Percentiles rank a stretch among this genome's conserved stretches.
Conservation (phyloP, 1,140 invertebrate species). For the Ericerus pela region DNA sequence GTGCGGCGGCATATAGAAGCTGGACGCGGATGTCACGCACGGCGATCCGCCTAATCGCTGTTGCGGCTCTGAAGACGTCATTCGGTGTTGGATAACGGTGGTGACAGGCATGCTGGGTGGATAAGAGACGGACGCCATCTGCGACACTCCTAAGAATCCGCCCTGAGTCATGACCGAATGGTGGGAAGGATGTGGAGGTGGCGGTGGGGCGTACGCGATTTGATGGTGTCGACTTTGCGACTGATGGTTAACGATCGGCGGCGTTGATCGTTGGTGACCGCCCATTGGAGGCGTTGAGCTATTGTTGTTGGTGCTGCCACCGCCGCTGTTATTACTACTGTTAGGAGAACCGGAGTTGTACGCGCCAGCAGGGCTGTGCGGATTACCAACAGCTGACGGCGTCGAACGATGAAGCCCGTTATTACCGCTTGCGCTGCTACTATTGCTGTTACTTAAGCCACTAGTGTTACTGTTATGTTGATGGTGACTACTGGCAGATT, state of each 20-base stretch:
- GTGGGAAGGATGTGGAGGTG: too few relatives aligned
- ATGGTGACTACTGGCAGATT: constrained; percentile 32
- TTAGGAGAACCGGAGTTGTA: too few relatives aligned
- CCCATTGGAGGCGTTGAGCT: constrained; percentile 33
- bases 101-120: constrained; percentile 34
- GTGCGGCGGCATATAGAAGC: constrained; percentile 39
- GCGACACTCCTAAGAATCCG: constrained; percentile 34
- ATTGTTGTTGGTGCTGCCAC: neutral
- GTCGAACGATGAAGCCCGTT: constrained; percentile 12
- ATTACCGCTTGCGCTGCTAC: constrained; percentile 21
- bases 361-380: constrained; percentile 32
- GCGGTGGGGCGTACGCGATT: constrained; percentile 31
- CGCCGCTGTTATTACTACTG: neutral
- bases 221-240: constrained; percentile 28
- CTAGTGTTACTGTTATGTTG: constrained; percentile 27
- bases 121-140: constrained; percentile 31
- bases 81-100: constrained; percentile 42
- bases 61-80: constrained; percentile 27
- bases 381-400: constrained; percentile 10
- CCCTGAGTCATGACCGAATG: constrained; percentile 37
- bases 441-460: constrained; percentile 21
- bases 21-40: constrained; percentile 37
- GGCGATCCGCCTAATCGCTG: constrained; percentile 32
- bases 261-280: constrained; percentile 23
- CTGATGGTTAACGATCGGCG: constrained; percentile 29